phyloP scores from a whole-genome alignment of 2,113 vertebrate species.

The Cyprinodon variegatus region DNA sequence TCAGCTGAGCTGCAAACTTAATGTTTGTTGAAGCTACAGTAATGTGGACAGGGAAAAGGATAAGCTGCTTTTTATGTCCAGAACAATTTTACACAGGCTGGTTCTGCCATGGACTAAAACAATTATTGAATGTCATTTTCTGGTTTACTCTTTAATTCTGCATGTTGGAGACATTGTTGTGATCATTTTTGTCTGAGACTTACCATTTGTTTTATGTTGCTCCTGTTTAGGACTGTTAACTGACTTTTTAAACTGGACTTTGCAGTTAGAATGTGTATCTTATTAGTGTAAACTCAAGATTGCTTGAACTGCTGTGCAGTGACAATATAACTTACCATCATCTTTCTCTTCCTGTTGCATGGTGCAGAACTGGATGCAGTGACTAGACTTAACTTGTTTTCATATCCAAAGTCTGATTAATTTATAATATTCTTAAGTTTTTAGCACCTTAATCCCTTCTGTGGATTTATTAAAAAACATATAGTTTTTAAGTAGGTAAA shows the following conservation, averaged over 20 bases:
- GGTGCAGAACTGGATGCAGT: slow-evolving; percentile 49
- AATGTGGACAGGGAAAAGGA: background rate
- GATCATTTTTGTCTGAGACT: slow-evolving; percentile 43
- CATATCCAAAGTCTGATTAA: background rate
- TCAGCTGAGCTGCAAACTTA: background rate
- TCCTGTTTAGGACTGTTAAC: slow-evolving; percentile 48
- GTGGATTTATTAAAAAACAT: background rate
- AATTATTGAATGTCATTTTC: slow-evolving; percentile 70
- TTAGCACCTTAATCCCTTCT: background rate
- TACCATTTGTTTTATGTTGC: slow-evolving; percentile 49
- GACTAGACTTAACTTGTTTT: slow-evolving; percentile 20
- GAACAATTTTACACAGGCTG: background rate
- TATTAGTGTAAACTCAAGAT: slow-evolving; percentile 45
- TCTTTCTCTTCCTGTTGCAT: slow-evolving; percentile 62
- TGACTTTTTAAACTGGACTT: slow-evolving; percentile 71
- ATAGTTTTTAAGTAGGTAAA: background rate
- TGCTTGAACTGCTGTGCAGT: slow-evolving; percentile 54
- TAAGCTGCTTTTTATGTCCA: background rate
- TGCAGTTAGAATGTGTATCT: slow-evolving; percentile 75
- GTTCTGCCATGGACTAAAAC: slow-evolving; percentile 29
- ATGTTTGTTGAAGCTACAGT: background rate
- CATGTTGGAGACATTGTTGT: slow-evolving; percentile 32
- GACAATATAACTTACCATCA: slow-evolving; percentile 47
- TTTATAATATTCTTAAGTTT: background rate
- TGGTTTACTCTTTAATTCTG: slow-evolving; percentile 35